These are phyloP conservation scores for Tragelaphus strepsiceros DNA, from an alignment of 2,113 vertebrate species.

Conservation along the genomic window DNA sequence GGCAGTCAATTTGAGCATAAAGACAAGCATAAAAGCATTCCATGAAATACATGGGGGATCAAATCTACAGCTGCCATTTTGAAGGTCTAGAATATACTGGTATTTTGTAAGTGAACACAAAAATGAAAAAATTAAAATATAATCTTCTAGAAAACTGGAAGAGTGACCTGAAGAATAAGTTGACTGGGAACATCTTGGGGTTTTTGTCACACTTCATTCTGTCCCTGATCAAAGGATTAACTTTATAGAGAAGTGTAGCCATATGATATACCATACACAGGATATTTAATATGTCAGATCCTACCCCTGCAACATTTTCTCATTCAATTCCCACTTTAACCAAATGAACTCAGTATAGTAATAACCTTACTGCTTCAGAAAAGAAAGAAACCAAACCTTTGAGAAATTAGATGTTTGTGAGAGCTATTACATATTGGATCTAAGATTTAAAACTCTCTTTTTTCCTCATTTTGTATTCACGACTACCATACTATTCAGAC, in stretches of 20 bases:
- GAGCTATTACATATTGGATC: background rate
- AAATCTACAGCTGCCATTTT: background rate
- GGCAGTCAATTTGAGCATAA: background rate
- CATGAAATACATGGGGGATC: background rate
- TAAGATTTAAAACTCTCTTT: background rate
- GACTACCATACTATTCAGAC: background rate
- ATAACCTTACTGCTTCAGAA: background rate
- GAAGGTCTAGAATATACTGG: background rate
- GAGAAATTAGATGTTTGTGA: background rate
- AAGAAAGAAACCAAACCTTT: background rate
- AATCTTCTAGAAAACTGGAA: background rate
- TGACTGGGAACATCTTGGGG: background rate
- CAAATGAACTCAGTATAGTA: background rate
- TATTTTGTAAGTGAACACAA: background rate
- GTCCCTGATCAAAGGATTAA: background rate
- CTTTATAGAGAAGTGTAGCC: background rate
- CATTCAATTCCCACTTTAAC: background rate
- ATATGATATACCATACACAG: background rate
- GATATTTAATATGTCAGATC: background rate
- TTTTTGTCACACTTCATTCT: background rate
- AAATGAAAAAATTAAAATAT: background rate
- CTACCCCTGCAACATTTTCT: background rate
- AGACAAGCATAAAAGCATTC: background rate
- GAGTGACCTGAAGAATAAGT: background rate
- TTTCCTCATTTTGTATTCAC: background rate